Base-by-base conservation (phyloP, 2,113 vertebrate species). In the Rhodinocichla rosea region DNA sequence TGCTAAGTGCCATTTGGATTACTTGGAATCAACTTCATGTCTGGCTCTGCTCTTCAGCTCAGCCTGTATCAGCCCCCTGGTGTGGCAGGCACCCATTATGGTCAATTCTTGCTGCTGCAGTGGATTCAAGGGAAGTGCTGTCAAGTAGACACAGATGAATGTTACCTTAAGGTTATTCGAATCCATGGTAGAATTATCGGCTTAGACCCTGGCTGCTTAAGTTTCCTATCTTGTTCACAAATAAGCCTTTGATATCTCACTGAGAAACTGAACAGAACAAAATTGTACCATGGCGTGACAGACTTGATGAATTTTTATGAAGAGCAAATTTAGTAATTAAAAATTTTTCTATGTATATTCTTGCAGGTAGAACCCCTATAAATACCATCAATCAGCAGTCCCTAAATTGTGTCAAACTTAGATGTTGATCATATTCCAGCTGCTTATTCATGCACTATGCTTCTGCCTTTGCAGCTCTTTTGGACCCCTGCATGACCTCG, bases 11-110 rank as follows among this genome's bases (percentile, higher is more conserved):
- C 16, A 10, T 63, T 70, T 49, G 3, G 27, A 22, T 64, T 77
- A 47, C 49, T 60, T 0, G 0, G 39, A 76, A 55, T 60, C 13
- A 64, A 13, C 14, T 79, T 39, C 26, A 7, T 0, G 0, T 37
- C 23, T 64, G 56, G 11, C 20, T 70, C 24, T 70, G 15, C 42
- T 62, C 24, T 70, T 63, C 55, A 69, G 5, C 21, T 63, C 20
- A 10, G 40, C 35, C 39, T 68, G 82, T 75, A 45, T 73, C 56
- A 70, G 32, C 11, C 26, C 18, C 5, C 17, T 44, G 30, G 23
- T 24, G 28, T 37, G 24, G 32, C 14, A 71, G 56, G 50, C 6
- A 32, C 8, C 7, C 19, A 24, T 45, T 37, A 15, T 4, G 4
- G 11, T 35, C 69, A 65, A 49, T 49, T 86, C 40, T 56, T 81